Conservation (phyloP, 2,888 invertebrate species). For the Odontomyia ornata region DNA sequence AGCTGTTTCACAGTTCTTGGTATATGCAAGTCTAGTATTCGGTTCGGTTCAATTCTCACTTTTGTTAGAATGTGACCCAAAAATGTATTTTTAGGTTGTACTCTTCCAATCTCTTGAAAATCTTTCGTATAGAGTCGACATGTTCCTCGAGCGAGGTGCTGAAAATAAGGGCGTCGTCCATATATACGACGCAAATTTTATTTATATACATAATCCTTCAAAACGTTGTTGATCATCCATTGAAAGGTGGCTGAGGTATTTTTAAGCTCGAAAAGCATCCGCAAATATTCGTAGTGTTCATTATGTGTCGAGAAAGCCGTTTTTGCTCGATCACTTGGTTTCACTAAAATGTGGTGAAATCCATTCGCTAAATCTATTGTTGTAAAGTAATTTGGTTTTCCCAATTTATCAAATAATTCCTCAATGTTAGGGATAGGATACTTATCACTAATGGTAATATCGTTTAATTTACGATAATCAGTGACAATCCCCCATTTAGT, state of each 20-base stretch:
- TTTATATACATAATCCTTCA: constrained; percentile 53
- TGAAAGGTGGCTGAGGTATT: constrained; percentile 41
- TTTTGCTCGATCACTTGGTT: constrained; percentile 13
- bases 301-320: constrained; percentile 38
- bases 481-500: constrained; percentile 34
- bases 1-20: constrained; percentile 41
- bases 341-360: constrained; percentile 36
- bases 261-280: constrained; percentile 42
- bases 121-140: constrained; percentile 49
- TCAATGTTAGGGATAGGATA: constrained; percentile 53
- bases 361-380: constrained; percentile 53
- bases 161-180: constrained; percentile 42
- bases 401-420: constrained; percentile 55
- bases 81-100: constrained; percentile 39
- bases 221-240: constrained; percentile 43
- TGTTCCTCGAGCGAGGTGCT: constrained; percentile 53
- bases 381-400: constrained; percentile 53
- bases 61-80: constrained; percentile 34
- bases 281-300: constrained; percentile 32
- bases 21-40: constrained; percentile 27
- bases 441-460: constrained; percentile 50
- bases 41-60: constrained; percentile 43
- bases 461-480: no score
- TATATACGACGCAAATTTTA: constrained; percentile 49
- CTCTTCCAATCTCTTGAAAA: constrained; percentile 52